A percentile compares a stretch with the other conserved stretches of the same genome.
Evolutionary conservation across 2,797 vertebrate species (phyloP).

Genomic region (Gymnocypris eckloni): DNA sequence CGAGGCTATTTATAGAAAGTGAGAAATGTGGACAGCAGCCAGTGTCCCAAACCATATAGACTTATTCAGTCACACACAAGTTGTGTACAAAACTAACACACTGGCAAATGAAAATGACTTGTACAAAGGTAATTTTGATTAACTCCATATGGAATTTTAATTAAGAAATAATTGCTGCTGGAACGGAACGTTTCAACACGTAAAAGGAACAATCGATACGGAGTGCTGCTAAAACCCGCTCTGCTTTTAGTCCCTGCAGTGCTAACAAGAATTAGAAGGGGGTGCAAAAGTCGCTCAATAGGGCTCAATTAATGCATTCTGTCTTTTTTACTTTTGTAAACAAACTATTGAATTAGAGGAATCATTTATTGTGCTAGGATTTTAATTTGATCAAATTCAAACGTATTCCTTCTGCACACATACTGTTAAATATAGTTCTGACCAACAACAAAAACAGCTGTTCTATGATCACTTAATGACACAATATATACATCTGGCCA

Average conservation of each 20-base stretch:
- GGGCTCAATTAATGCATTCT: constrained; percentile 21
- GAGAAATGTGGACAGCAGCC: constrained; percentile 50
- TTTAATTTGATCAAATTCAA: not conserved
- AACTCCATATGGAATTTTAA: constrained; percentile 21
- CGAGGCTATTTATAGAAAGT: constrained; percentile 53
- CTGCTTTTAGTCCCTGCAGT: constrained; percentile 40
- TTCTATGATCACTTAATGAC: not conserved
- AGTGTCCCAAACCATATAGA: constrained; percentile 26
- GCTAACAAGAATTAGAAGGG: constrained; percentile 39
- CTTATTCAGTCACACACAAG: not conserved
- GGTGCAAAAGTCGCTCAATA: constrained; percentile 44
- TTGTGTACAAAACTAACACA: constrained; percentile 17
- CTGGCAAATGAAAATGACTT: constrained; percentile 27
- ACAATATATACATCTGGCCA: not conserved
- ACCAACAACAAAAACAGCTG: not conserved
- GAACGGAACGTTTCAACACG: constrained; percentile 40
- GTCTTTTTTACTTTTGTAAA: constrained; percentile 25
- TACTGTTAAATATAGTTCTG: not conserved
- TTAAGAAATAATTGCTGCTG: constrained; percentile 44
- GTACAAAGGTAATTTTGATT: not conserved
- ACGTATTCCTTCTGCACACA: not conserved
- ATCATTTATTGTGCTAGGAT: not conserved
- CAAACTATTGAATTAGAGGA: not conserved
- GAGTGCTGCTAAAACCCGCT: constrained; percentile 55
- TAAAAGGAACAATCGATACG: constrained; percentile 46